Percentiles rank a stretch among this genome's conserved stretches.
Conservation (phyloP, 2,797 vertebrate genomes). For the Petrocephalus schoutedeni region DNA sequence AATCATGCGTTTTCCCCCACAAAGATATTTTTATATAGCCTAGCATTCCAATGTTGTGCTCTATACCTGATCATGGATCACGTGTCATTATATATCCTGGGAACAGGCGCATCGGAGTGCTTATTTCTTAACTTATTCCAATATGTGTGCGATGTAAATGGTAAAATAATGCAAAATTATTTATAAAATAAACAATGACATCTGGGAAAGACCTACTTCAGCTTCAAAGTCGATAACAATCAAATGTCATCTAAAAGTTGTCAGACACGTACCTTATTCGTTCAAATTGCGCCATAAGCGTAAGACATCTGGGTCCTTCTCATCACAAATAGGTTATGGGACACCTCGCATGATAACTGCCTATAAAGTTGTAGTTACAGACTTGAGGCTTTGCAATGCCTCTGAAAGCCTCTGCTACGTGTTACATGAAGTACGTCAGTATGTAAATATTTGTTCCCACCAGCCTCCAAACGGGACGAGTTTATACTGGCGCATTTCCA, state of each 20-base stretch:
- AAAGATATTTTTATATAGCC: not conserved
- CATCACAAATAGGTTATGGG: not conserved
- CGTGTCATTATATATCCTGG: not conserved
- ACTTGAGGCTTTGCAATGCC: not conserved
- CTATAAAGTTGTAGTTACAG: not conserved
- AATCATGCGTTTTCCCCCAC: not conserved
- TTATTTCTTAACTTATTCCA: not conserved
- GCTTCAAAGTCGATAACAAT: not conserved
- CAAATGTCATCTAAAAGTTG: not conserved
- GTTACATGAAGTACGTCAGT: slow-evolving; percentile 43
- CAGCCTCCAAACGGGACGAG: slow-evolving; percentile 23
- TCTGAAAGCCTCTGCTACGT: slow-evolving; percentile 29
- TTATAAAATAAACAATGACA: not conserved
- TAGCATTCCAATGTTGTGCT: not conserved
- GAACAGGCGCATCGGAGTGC: not conserved
- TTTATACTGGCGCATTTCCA: slow-evolving; percentile 51
- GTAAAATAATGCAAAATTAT: not conserved
- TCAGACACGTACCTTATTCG: not conserved
- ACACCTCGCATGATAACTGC: not conserved
- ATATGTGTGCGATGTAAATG: not conserved
- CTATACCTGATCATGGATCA: not conserved
- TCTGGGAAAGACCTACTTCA: not conserved
- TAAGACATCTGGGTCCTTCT: not conserved
- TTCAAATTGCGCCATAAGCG: not conserved
- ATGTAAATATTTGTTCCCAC: slow-evolving; percentile 37